Evolutionary conservation across 2,797 vertebrate species (phyloP), one percentile per base, ranked within the genome.

Genomic region (Hydrocynus forskahlii): DNA sequence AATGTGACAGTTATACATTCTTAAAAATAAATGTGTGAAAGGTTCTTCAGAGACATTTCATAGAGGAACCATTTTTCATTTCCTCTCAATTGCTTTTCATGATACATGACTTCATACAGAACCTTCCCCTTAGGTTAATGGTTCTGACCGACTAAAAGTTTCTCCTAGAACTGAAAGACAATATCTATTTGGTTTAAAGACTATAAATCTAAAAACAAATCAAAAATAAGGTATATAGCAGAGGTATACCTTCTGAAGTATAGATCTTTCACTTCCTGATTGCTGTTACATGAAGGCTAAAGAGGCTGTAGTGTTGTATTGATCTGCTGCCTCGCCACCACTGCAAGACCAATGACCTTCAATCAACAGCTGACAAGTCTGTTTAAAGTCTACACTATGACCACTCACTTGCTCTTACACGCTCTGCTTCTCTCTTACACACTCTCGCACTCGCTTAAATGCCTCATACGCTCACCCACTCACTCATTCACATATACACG

Each of bases 271-370:
- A 48, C 73, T 79, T 69, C 73, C 66, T 85, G 66, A 85, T 85
- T 82, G 80, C 80, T 85, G 83, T 85, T 82, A 85, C 76, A 55
- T 75, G 81, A 54, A 71, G 64, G 81, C 86, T 79, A 83, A 83
- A 81, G 79, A 74, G 45, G 69, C 79, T 81, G 75, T 64, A 81
- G 83, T 81, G 72, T 76, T 72, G 57, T 82, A 85, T 85, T 54
- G 83, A 85, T 85, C 80, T 76, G 43, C 57, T 75, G 40, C 16
- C 64, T 68, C n/a, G 59, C 4, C 57, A 71, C 76, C 64, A 79
- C 66, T 77, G 69, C 45, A 57, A 78, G 63, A 84, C 75, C 83
- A 84, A 59, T 84, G 83, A 81, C 83, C 80, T 79, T 78, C 68
- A 85, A 82, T 85, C 80, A 85, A 60, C 76, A 76, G 48, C 76